Percentiles rank a stretch among this genome's conserved stretches.
Conservation (phyloP, 1,140 invertebrate species). For the Gryllus bimaculatus region DNA sequence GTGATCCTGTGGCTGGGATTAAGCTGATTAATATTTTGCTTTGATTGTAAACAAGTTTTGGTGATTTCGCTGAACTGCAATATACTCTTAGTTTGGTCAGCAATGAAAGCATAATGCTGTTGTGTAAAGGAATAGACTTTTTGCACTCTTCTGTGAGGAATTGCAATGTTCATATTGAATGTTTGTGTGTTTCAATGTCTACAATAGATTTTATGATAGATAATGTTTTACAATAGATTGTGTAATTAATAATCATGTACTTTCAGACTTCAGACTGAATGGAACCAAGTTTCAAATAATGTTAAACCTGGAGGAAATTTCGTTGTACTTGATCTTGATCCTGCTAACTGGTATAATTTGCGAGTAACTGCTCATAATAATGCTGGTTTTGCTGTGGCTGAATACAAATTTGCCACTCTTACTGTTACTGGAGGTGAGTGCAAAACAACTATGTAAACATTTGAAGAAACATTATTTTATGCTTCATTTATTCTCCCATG, state of each 20-base stretch:
- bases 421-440: slow-evolving; percentile 80
- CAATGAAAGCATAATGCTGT: too few species aligned
- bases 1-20: too few species aligned
- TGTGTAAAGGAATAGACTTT: background rate
- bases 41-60: too few species aligned
- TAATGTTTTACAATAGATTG: background rate
- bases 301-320: slow-evolving; percentile 85
- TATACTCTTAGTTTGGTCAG: too few species aligned
- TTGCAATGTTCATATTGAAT: background rate
- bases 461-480: too few species aligned
- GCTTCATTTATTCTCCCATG: background rate
- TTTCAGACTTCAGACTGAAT: slow-evolving; percentile 47
- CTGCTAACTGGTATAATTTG: slow-evolving; percentile 85
- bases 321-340: slow-evolving; percentile 81
- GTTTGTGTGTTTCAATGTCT: background rate
- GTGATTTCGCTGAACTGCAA: too few species aligned
- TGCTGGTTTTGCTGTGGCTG: slow-evolving; percentile 85
- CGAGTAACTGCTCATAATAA: slow-evolving; percentile 92
- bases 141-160: background rate
- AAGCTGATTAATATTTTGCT: too few species aligned
- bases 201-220: background rate
- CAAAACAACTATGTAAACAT: background rate
- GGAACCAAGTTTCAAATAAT: slow-evolving; percentile 88
- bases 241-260: background rate
- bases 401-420: slow-evolving; percentile 90